phyloP scores from a whole-genome alignment of 2,888 invertebrate genomes.

The Eupithecia pulchellata region DNA sequence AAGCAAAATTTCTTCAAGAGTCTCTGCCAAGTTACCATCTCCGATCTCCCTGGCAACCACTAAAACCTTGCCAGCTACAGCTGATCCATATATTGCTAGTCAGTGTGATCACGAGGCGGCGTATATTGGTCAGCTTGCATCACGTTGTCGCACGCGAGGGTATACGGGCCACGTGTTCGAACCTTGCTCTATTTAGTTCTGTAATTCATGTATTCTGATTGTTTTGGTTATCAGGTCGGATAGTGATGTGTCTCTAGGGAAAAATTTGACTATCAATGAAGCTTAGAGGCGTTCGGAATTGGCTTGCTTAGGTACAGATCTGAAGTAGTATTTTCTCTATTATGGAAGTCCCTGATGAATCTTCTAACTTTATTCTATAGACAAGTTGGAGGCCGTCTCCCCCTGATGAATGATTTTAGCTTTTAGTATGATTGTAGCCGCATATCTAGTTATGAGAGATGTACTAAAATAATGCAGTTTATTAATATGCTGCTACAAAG shows the following conservation, averaged over 20 bases:
- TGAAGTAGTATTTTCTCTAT: background rate
- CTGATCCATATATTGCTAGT: background rate
- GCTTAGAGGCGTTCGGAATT: background rate
- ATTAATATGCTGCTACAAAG: no score
- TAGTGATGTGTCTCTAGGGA: background rate
- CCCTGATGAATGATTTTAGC: no score
- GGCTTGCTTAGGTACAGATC: background rate
- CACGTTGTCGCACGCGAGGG: conserved; percentile 58
- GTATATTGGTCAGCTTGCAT: conserved; percentile 33
- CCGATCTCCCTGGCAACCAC: background rate
- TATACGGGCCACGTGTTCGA: conserved; percentile 60
- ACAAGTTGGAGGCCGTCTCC: no score
- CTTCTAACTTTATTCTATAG: no score
- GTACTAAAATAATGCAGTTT: no score
- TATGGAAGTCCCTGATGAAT: no score
- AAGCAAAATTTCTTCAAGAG: background rate
- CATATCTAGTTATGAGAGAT: no score
- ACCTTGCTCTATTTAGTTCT: conserved; percentile 56
- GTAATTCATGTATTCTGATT: conserved; percentile 60
- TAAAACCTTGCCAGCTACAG: background rate
- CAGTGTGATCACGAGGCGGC: conserved; percentile 13
- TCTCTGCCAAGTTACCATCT: background rate
- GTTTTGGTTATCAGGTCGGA: conserved; percentile 58
- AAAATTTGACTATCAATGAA: background rate
- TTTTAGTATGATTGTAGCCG: no score